phyloP scores from a whole-genome alignment of 92 coral and sea anemone species.

The Pocillopora grandis region DNA sequence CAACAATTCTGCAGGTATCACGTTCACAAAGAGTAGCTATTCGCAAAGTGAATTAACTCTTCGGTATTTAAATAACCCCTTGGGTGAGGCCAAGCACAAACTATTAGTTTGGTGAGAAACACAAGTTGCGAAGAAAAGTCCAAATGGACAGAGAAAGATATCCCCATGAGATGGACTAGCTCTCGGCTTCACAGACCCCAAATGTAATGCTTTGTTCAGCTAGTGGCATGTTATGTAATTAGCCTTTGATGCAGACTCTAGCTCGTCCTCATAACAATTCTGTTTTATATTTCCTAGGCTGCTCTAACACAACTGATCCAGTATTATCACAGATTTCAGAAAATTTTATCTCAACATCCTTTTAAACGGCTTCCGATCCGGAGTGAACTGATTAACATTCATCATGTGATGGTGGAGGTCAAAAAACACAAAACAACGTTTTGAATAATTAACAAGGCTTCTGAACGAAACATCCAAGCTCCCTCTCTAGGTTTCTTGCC shows the following conservation, averaged over 20 bases:
- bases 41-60: no score
- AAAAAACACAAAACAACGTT: slow-evolving; percentile 99
- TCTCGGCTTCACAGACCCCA: no score
- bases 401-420: slow-evolving; percentile 99
- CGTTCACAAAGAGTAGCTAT: no score
- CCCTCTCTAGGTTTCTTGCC: neutral
- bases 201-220: no score
- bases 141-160: neutral
- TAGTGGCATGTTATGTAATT: no score
- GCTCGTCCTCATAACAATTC: neutral
- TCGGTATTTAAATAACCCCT: no score
- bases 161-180: no score
- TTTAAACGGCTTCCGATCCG: slow-evolving; percentile 94
- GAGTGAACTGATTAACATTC: slow-evolving; percentile 95
- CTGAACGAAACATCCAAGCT: neutral
- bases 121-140: no score
- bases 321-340: slow-evolving; percentile 97
- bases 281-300: slow-evolving; percentile 60
- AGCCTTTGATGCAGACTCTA: neutral
- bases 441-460: slow-evolving; percentile 25
- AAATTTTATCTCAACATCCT: slow-evolving; percentile 96
- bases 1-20: slow-evolving; percentile 91
- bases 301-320: slow-evolving; percentile 95
- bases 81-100: no score
- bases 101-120: no score